phyloP scores from a whole-genome alignment of 2,113 vertebrate genomes.

The Sigmodon hispidus region DNA sequence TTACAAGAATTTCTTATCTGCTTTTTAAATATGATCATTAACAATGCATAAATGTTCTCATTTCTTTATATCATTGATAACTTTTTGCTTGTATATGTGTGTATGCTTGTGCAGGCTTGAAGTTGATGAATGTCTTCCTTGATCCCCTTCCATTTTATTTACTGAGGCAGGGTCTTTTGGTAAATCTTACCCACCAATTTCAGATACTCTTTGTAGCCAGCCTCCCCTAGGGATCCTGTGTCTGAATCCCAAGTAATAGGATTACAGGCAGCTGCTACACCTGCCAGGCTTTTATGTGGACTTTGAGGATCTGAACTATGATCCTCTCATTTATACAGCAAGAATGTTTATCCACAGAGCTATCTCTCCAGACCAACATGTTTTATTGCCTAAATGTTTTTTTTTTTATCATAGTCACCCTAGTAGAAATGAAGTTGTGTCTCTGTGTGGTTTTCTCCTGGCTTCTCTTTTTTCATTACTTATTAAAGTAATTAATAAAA shows the following conservation, averaged over 20 bases:
- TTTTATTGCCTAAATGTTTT: neutral
- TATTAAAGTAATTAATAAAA: conserved; percentile 42
- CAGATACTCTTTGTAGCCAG: neutral
- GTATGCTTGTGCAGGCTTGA: no score
- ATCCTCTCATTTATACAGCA: neutral
- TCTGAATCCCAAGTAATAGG: neutral
- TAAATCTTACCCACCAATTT: neutral
- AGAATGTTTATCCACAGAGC: neutral
- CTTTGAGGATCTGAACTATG: neutral
- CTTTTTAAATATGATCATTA: neutral
- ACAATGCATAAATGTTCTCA: neutral
- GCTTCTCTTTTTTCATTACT: neutral
- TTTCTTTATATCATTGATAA: neutral
- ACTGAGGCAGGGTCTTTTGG: neutral
- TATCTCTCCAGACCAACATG: neutral
- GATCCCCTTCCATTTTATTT: neutral
- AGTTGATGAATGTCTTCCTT: neutral
- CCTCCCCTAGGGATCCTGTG: neutral
- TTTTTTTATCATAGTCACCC: neutral
- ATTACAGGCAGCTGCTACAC: neutral
- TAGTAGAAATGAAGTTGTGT: neutral
- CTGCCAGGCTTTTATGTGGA: neutral
- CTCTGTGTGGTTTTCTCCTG: neutral
- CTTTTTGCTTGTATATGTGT: neutral
- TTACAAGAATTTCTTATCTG: neutral